These are phyloP conservation scores for Tyrophagus putrescentiae DNA, from an alignment of 1,140 invertebrate species.

Conservation along the genomic window DNA sequence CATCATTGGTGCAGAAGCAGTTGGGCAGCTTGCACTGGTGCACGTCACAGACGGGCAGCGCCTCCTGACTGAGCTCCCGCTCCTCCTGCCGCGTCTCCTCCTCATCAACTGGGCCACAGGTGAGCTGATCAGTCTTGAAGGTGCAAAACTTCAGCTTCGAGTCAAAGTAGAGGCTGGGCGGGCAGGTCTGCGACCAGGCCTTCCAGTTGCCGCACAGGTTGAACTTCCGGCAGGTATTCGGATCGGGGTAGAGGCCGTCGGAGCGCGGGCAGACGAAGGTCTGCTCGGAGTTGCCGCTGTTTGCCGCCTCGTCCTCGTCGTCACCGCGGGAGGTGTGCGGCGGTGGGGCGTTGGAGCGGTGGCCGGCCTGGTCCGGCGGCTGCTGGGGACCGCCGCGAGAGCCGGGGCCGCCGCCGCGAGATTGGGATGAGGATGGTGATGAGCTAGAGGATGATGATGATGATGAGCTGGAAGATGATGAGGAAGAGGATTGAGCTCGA, in stretches of 20 bases:
- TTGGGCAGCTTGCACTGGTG: slow-evolving; percentile 64
- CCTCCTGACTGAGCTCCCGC: slow-evolving; percentile 18
- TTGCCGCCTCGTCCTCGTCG: slow-evolving; percentile 17
- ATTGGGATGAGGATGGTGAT: neutral
- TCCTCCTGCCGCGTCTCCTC: slow-evolving; percentile 15
- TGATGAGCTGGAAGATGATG: no score
- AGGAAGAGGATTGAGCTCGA: neutral
- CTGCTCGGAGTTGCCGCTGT: neutral
- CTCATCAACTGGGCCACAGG: slow-evolving; percentile 58
- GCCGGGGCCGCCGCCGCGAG: neutral
- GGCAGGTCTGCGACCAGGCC: slow-evolving; percentile 40
- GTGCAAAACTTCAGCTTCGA: slow-evolving; percentile 77
- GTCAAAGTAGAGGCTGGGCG: slow-evolving; percentile 73
- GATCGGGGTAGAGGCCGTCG: slow-evolving; percentile 73
- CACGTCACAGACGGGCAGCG: slow-evolving; percentile 48
- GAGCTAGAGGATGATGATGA: neutral
- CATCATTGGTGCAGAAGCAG: slow-evolving; percentile 83
- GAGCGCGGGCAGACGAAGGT: slow-evolving; percentile 51
- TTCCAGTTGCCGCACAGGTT: slow-evolving; percentile 21
- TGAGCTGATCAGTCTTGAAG: slow-evolving; percentile 65
- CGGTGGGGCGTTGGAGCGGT: neutral
- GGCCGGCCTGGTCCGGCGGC: slow-evolving; percentile 10
- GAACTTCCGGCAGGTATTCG: slow-evolving; percentile 38
- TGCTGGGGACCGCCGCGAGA: neutral
- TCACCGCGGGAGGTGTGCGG: neutral